phyloP scores from a whole-genome alignment of 2,113 vertebrate genomes.

The Harpagus bidentatus region DNA sequence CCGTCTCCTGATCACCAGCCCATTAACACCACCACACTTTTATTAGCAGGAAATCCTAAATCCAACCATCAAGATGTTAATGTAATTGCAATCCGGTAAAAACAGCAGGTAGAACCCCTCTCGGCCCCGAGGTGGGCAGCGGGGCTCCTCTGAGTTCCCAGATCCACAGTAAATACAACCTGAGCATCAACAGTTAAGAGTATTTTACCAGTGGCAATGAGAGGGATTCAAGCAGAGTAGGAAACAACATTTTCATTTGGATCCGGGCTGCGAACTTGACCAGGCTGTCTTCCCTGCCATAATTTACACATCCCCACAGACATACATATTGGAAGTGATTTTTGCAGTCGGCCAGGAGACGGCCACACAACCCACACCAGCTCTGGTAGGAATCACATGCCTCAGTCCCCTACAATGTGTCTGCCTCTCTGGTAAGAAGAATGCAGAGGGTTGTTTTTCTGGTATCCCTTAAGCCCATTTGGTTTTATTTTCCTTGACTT shows the following conservation, averaged over 20 bases:
- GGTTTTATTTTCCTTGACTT: slow-evolving; percentile 9
- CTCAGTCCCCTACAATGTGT: not conserved
- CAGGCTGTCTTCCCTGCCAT: not conserved
- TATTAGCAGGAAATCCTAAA: not conserved
- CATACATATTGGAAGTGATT: not conserved
- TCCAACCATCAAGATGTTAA: not conserved
- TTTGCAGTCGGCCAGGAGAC: not conserved
- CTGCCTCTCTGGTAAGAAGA: not conserved
- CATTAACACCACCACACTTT: not conserved
- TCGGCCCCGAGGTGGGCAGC: not conserved
- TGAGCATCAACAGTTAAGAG: not conserved
- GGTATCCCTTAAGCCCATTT: not conserved
- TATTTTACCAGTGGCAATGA: not conserved
- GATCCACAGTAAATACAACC: not conserved
- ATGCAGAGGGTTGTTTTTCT: not conserved
- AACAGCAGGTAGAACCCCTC: not conserved
- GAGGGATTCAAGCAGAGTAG: not conserved
- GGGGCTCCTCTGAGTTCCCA: not conserved
- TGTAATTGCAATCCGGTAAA: not conserved
- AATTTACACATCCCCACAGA: not conserved
- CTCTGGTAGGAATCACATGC: not conserved
- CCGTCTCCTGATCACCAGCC: not conserved
- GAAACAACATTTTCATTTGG: not conserved
- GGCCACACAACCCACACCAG: not conserved
- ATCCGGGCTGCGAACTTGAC: not conserved